Evolutionary conservation across 2,113 vertebrate genomes (phyloP), one percentile per base, ranked within the genome.

Genomic region (Zootoca vivipara): DNA sequence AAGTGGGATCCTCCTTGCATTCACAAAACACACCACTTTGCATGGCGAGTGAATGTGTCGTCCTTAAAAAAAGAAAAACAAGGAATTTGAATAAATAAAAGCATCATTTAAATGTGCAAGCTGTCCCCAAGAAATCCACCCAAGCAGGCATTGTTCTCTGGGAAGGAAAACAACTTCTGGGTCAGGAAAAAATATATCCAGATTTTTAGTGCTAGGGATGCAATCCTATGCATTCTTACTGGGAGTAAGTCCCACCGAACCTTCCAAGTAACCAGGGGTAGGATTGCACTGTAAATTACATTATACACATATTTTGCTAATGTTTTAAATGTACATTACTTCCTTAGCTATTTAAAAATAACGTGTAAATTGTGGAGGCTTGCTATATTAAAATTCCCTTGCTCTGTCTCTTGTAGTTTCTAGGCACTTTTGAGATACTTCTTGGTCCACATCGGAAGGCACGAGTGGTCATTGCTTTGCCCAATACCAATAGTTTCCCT

Each of bases 1-100:
- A 56, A 88, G 58, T 88, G 67, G 80, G 30, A 87, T 82, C 79
- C 30, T 87, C 56, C 75, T 87, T 58, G 75, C 26, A 75, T 67
- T n/a, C 40, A 65, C 24, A 65, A 77, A 22, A 67, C 22, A 83
- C 20, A 67, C 40, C 33, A 67, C 33, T 28, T 69, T 83, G 80
- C 22, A 35, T 69, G 64, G n/a, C n/a, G 78, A 88, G 78, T 77
- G 26, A 83, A 56, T 75, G 79, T 74, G 40, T 2, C 30, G 33
- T 24, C 18, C 64, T 78, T 70, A 16, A n/a, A 28, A 42, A 30
- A 2, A 38, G 9, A n/a, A 28, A 42, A 30, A 2, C 30, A 26
- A 77, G 38, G 28, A 65, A 82, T n/a, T 15, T 74, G 10, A 64
- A 75, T 33, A 65, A 38, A 38, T 7, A 33, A 56, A 79, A 1